Evolutionary conservation across 1,140 invertebrate species (phyloP).

Genomic region (Zaprionus taronus): DNA sequence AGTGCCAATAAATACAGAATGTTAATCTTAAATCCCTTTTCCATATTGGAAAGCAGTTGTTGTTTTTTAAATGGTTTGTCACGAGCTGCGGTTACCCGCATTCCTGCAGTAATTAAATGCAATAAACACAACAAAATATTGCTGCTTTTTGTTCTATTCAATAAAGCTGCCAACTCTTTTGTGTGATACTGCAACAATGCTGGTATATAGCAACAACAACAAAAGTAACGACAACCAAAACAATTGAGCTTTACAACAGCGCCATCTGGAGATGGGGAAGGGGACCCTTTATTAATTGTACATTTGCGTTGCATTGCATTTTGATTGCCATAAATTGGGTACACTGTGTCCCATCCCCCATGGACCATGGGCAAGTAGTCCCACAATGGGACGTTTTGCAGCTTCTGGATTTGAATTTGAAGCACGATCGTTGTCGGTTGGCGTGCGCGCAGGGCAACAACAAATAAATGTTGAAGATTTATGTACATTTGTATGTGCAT

Average conservation of each 20-base stretch:
- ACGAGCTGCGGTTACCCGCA: background rate
- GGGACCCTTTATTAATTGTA: slow-evolving; percentile 26
- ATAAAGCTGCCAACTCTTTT: slow-evolving; percentile 25
- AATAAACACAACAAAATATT: slow-evolving; percentile 1
- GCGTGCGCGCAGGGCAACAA: slow-evolving; percentile 25
- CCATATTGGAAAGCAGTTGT: background rate
- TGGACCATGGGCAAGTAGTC: slow-evolving; percentile 14
- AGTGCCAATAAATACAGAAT: background rate
- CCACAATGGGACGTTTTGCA: slow-evolving; percentile 24
- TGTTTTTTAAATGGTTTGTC: background rate
- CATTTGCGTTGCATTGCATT: slow-evolving; percentile 26
- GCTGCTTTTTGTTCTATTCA: background rate
- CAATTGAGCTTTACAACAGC: background rate
- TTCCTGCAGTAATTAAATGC: background rate
- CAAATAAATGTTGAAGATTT: slow-evolving; percentile 1
- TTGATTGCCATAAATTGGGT: slow-evolving; percentile 35
- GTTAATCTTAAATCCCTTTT: background rate
- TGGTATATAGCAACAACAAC: background rate
- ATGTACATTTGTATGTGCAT: slow-evolving; percentile 3
- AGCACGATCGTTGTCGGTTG: slow-evolving; percentile 24
- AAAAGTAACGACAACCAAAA: background rate
- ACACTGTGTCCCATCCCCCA: slow-evolving; percentile 15
- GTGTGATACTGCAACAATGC: slow-evolving; percentile 36
- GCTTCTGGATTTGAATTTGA: slow-evolving; percentile 19
- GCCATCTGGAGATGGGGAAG: background rate